Conservation (phyloP, 2,113 vertebrate species). For the Pampusana beccarii region DNA sequence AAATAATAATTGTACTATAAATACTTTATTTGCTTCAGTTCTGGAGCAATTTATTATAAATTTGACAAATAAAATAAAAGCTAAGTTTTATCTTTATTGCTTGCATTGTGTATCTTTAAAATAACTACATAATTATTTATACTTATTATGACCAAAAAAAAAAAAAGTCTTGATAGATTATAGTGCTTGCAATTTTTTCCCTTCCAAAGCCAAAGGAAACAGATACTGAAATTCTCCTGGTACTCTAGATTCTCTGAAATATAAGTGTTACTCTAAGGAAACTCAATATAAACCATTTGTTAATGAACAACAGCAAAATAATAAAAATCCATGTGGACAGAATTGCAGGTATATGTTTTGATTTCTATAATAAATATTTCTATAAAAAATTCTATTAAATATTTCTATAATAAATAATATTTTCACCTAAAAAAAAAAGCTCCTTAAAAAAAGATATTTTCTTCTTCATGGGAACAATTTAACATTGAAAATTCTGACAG, state of each 20-base stretch:
- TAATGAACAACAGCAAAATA: not conserved
- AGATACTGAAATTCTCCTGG: not conserved
- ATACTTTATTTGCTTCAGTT: not conserved
- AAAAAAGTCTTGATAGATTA: not conserved
- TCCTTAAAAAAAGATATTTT: not conserved
- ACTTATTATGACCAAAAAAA: not conserved
- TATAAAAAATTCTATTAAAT: no score
- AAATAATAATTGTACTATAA: not conserved
- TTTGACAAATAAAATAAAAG: not conserved
- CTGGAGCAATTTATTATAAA: not conserved
- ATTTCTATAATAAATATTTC: not conserved
- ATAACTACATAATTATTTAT: not conserved
- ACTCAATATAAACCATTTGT: not conserved
- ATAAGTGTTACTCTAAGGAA: not conserved
- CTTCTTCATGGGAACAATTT: not conserved
- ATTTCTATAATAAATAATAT: not conserved
- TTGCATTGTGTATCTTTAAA: not conserved
- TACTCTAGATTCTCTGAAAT: not conserved
- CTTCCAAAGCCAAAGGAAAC: not conserved
- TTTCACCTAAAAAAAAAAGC: not conserved
- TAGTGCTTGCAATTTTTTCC: not conserved
- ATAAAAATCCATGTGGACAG: not conserved
- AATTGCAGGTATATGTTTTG: not conserved
- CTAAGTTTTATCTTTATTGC: not conserved
- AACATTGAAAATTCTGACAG: not conserved